A percentile compares a stretch with the other conserved stretches of the same genome.
Evolutionary conservation across 2,113 vertebrate genomes (phyloP).

Genomic region (Hiodon alosoides): DNA sequence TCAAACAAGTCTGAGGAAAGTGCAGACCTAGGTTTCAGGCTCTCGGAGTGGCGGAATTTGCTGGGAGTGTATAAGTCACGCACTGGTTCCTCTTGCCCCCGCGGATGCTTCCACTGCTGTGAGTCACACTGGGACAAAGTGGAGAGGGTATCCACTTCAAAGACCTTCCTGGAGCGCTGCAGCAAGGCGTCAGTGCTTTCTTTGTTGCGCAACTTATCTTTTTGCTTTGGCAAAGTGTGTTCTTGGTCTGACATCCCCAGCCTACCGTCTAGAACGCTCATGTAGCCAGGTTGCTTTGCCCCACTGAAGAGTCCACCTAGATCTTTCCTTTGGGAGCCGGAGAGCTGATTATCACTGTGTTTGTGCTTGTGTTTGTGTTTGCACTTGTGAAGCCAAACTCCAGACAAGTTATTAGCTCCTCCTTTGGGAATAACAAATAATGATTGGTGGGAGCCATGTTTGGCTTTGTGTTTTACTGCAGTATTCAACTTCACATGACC

Average conservation of each 20-base stretch:
- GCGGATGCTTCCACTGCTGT: conserved; percentile 72
- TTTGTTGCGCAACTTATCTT: conserved; percentile 78
- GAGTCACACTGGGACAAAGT: conserved; percentile 78
- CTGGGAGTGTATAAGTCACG: conserved; percentile 79
- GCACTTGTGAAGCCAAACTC: conserved; percentile 87
- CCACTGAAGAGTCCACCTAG: conserved; percentile 86
- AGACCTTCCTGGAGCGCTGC: conserved; percentile 74
- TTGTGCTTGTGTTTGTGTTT: conserved; percentile 99
- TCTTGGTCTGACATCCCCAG: conserved; percentile 71
- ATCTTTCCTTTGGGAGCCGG: conserved; percentile 77
- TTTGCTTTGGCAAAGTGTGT: conserved; percentile 76
- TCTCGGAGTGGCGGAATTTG: conserved; percentile 72
- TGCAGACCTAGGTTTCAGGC: conserved; percentile 50
- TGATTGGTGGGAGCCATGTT: conserved; percentile 71
- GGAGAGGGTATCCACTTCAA: conserved; percentile 84
- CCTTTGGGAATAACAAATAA: conserved; percentile 69
- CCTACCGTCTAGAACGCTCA: conserved; percentile 71
- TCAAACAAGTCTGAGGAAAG: conserved; percentile 70
- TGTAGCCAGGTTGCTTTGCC: conserved; percentile 75
- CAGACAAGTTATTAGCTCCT: conserved; percentile 65
- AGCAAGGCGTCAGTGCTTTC: conserved; percentile 56
- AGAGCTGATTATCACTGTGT: conserved; percentile 87
- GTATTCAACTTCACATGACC: conserved; percentile 84
- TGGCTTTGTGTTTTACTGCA: conserved; percentile 79
- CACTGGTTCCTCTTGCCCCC: conserved; percentile 75